Evolutionary conservation across 2,888 invertebrate species (phyloP).

Genomic region (Leptopilina drosophilae): DNA sequence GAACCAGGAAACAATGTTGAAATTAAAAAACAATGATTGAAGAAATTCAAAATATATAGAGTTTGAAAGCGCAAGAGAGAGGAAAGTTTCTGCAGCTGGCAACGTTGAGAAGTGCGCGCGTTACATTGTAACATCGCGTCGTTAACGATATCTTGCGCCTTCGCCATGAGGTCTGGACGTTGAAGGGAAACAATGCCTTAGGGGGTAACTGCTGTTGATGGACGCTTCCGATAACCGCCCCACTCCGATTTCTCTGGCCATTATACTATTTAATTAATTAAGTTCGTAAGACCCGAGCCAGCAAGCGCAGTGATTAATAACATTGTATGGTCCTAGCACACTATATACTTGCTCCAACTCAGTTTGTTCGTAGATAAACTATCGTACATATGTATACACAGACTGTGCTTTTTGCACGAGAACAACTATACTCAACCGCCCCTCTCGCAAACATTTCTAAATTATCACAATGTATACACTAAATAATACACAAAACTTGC

Average conservation of each 20-base stretch:
- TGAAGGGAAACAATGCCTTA: slow-evolving; percentile 71
- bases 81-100: slow-evolving; percentile 38
- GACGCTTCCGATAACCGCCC: slow-evolving; percentile 72
- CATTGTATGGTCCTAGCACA: slow-evolving; percentile 63
- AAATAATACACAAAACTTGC: no score
- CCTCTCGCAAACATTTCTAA: neutral
- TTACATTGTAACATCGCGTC: slow-evolving; percentile 58
- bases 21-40: no score
- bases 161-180: slow-evolving; percentile 66
- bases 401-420: neutral
- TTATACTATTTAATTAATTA: slow-evolving; percentile 75
- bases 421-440: neutral
- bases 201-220: slow-evolving; percentile 72
- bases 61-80: slow-evolving; percentile 17
- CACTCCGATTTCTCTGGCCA: slow-evolving; percentile 67
- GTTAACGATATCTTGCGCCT: slow-evolving; percentile 63
- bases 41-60: neutral
- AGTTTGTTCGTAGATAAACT: slow-evolving; percentile 32
- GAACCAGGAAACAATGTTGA: no score
- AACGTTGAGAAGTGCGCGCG: slow-evolving; percentile 33
- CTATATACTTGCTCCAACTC: slow-evolving; percentile 37
- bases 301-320: slow-evolving; percentile 70
- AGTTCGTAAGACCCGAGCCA: slow-evolving; percentile 69
- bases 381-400: slow-evolving; percentile 3
- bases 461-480: neutral